A percentile compares a stretch with the other conserved stretches of the same genome.
Evolutionary conservation across 2,113 vertebrate genomes (phyloP).

Genomic region (Merops nubicus): DNA sequence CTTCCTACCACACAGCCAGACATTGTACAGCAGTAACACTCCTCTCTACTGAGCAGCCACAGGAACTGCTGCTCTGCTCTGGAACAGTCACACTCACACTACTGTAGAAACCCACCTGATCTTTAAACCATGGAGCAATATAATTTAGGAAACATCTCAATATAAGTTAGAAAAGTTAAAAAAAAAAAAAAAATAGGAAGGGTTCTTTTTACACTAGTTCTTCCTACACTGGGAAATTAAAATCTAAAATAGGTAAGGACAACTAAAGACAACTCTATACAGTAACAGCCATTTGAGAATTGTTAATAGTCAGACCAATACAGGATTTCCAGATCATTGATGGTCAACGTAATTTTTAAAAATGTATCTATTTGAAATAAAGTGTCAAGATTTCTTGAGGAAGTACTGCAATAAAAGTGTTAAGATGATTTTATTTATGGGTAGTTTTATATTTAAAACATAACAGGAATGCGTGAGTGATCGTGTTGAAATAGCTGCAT

Average conservation of each 20-base stretch:
- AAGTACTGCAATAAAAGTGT: slow-evolving; percentile 53
- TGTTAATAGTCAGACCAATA: background rate
- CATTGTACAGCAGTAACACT: accelerated
- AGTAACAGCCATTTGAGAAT: background rate
- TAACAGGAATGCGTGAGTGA: slow-evolving; percentile 68
- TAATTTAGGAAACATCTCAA: background rate
- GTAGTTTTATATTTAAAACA: slow-evolving; percentile 63
- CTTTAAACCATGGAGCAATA: background rate
- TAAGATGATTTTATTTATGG: slow-evolving; percentile 72
- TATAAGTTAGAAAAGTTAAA: background rate
- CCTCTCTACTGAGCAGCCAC: background rate
- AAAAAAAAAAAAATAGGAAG: background rate
- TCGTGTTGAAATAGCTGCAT: slow-evolving; percentile 63
- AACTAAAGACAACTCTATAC: background rate
- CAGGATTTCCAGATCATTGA: background rate
- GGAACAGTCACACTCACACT: background rate
- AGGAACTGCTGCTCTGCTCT: background rate
- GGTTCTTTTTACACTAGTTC: background rate
- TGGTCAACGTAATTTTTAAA: background rate
- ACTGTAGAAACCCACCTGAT: background rate
- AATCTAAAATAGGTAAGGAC: background rate
- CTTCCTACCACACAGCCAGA: background rate
- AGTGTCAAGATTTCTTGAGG: background rate
- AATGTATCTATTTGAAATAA: no score
- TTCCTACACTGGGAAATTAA: background rate